Base-by-base conservation (phyloP, 2,888 invertebrate genomes). In the Thereva unica region DNA sequence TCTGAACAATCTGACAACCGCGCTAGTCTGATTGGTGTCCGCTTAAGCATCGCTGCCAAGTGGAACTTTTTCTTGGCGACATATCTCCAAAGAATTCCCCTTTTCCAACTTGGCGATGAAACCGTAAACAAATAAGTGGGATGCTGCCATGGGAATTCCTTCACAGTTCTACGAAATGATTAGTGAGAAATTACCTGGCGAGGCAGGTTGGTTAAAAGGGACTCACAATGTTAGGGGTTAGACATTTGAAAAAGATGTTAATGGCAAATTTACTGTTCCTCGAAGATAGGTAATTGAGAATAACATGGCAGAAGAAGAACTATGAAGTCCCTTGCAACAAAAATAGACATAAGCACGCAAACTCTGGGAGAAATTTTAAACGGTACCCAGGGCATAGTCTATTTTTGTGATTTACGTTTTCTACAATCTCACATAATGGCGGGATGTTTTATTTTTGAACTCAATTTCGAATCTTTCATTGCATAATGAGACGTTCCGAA, bases 381-480 rank as follows among this genome's bases (percentile, higher is more conserved):
- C 59, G 47, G 41, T 67, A 57, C 66, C 69, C 69, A 69, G 69
- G 69, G 59, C 61, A 64, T 45, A 53, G 54, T 64, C 69, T 69
- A 69, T 69, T 69, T 69, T 67, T n/a, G 69, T 69, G 56, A 69
- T 69, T 69, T 69, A 67, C 69, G 69, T 67, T 67, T 65, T 67
- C 41, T 55, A 49, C 52, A 59, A 47, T 63, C 35, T 52, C 50
- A 42, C 50, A 63, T 53, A 42, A 63, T 23, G 52, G 40, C 52
- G 41, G 42, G 50, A 9, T 10, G 61, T 38, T 63, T 52, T 52
- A 44, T 64, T 64, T 64, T 64, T 64, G 44, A 52, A 64, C 41
- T 9, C 44, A 52, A 53, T 53, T 64, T 53, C 42, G 52, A 53
- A 64, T 64, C 35, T 44, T 63, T 44, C 37, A 53, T 64, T 64